Percentiles rank a stretch among this genome's conserved stretches.
Conservation (phyloP, 2,113 vertebrate genomes). For the Dunckerocampus dactyliophorus region DNA sequence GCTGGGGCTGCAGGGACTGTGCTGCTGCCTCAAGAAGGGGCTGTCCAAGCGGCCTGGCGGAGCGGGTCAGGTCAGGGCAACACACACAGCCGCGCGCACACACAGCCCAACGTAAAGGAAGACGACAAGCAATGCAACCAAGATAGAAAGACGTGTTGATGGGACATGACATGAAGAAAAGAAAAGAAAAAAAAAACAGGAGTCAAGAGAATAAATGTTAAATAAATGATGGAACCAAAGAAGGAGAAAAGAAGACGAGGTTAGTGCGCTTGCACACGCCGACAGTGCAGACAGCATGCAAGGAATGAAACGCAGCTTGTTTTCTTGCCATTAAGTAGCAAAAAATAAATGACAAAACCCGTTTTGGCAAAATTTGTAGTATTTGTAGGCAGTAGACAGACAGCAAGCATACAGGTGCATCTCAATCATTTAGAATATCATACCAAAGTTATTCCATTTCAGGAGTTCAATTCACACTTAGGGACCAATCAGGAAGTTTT, state of each 20-base stretch:
- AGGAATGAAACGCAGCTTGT: not conserved
- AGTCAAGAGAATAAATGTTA: not conserved
- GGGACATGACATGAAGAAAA: slow-evolving; percentile 19
- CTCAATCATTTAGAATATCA: no score
- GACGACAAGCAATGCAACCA: slow-evolving; percentile 20
- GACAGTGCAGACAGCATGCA: slow-evolving; percentile 6
- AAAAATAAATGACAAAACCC: not conserved
- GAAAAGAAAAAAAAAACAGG: slow-evolving; percentile 11
- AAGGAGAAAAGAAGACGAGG: slow-evolving; percentile 4
- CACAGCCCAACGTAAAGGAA: slow-evolving; percentile 36
- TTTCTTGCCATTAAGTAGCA: not conserved
- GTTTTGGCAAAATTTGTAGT: no score
- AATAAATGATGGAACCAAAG: slow-evolving; percentile 3
- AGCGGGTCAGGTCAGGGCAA: slow-evolving; percentile 31
- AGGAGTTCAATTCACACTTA: no score
- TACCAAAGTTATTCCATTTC: no score
- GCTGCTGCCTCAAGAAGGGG: slow-evolving; percentile 96
- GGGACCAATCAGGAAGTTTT: no score
- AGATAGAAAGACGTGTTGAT: slow-evolving; percentile 54
- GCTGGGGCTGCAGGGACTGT: slow-evolving; percentile 80
- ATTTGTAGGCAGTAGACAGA: no score
- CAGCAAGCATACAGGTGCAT: not conserved
- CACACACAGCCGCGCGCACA: slow-evolving; percentile 63
- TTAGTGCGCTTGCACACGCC: slow-evolving; percentile 2
- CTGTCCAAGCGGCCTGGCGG: slow-evolving; percentile 93